A percentile compares a stretch with the other conserved stretches of the same genome.
phyloP scores from a whole-genome alignment of 1,140 invertebrate genomes.

The Gerris buenoi region DNA sequence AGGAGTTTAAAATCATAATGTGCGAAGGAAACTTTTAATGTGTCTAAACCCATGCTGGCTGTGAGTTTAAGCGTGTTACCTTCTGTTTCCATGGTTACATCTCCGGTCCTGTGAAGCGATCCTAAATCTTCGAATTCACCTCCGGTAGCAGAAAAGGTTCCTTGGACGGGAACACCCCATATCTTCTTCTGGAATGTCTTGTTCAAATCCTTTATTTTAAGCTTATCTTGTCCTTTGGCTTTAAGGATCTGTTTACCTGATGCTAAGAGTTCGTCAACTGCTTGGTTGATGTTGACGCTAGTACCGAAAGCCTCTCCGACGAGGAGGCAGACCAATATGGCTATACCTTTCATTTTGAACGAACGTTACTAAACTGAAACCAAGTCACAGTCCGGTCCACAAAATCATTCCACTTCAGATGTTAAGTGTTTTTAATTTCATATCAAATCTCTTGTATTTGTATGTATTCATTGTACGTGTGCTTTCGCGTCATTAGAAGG shows the following conservation, averaged over 20 bases:
- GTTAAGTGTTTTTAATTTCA: no score
- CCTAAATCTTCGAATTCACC: conserved; percentile 10
- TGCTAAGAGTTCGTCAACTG: conserved; percentile 12
- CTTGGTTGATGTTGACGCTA: conserved; percentile 8
- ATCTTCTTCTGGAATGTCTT: conserved; percentile 13
- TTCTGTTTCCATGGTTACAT: conserved; percentile 12
- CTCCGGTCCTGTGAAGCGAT: conserved; percentile 11
- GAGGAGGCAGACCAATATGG: neutral
- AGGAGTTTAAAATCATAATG: conserved; percentile 11
- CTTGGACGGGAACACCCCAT: neutral
- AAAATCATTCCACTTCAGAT: no score
- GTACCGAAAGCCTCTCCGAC: neutral
- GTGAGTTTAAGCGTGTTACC: conserved; percentile 6
- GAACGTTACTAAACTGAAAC: no score
- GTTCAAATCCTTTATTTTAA: conserved; percentile 4
- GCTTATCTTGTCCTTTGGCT: conserved; percentile 8
- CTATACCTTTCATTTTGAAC: neutral
- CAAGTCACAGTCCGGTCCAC: no score
- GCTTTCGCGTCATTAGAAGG: no score
- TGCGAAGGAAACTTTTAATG: conserved; percentile 3
- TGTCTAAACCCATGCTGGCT: conserved; percentile 5
- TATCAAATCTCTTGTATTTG: no score
- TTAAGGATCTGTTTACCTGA: conserved; percentile 3
- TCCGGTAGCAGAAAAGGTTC: conserved; percentile 7
- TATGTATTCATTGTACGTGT: no score